Percentiles rank a stretch among this genome's conserved stretches.
Evolutionary conservation across 2,797 vertebrate genomes (phyloP).

Genomic region (Astyanax mexicanus): DNA sequence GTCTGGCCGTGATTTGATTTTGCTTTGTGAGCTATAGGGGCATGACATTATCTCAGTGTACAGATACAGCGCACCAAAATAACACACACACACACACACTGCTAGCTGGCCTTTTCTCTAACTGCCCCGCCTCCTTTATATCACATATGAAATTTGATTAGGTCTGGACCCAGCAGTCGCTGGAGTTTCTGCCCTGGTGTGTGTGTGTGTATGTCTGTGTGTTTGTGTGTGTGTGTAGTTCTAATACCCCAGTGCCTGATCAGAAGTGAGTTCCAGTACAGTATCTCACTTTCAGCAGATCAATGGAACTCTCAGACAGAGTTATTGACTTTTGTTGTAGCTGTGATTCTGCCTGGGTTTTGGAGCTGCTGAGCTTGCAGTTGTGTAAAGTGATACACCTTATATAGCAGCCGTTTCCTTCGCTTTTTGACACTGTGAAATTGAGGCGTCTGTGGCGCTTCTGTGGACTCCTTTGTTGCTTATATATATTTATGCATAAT

Average conservation of each 20-base stretch:
- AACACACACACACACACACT: not conserved
- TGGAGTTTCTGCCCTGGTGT: conserved; percentile 11
- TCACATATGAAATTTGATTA: conserved; percentile 37
- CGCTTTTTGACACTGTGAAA: not conserved
- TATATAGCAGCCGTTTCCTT: conserved; percentile 33
- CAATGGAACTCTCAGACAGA: conserved; percentile 56
- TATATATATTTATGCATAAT: too few relatives aligned
- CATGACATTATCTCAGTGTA: conserved; percentile 37
- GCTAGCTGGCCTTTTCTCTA: not conserved
- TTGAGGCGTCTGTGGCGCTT: not conserved
- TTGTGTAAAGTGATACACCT: conserved; percentile 30
- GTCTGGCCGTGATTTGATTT: conserved; percentile 54
- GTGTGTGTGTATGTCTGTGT: conserved; percentile 17
- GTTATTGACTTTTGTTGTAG: conserved; percentile 43
- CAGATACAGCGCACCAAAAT: conserved; percentile 22
- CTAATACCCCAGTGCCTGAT: conserved; percentile 47
- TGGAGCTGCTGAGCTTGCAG: not conserved
- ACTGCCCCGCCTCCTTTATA: conserved; percentile 4
- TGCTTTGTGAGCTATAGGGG: conserved; percentile 44
- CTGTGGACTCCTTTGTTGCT: not conserved
- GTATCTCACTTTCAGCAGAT: conserved; percentile 58
- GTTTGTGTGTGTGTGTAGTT: conserved; percentile 23
- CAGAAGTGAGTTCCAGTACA: conserved; percentile 41
- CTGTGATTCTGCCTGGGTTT: not conserved
- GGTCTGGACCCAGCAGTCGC: conserved; percentile 19